Base-by-base conservation (phyloP, 2,888 invertebrate genomes). In the Thymelicus acteon region DNA sequence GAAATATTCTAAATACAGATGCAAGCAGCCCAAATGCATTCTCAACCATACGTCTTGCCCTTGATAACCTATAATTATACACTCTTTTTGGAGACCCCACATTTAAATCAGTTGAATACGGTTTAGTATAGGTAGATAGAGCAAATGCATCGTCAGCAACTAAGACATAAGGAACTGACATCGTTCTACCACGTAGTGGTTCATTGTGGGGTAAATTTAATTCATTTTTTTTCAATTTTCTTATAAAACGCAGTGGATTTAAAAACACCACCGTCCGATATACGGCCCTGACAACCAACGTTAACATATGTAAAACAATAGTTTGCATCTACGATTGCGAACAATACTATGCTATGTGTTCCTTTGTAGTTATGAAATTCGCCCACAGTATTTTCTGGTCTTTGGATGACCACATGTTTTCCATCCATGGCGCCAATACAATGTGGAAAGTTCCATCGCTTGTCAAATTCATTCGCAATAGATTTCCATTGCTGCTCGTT, bases 231-330 rank as follows among this genome's bases (percentile, higher is more conserved):
- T 62, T 67, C 15, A 47, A 71, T 67, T 54, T 67, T 71, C 58
- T 61, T 67, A 67, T 67, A 67, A 62, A 71, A 67, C 61, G 66
- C 37, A 71, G 66, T 52, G 60, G 40, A 48, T 63, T 57, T 57
- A 70, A 37, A 63, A 48, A 79, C 76, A 57, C 77, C 79, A 61
- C 78, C 80, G 72, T 80, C 78, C 47, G 74, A 77, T 71, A 79
- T 77, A 63, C 80, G 73, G 76, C 78, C 74, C 67, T 74, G 73
- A 67, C 60, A 64, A 49, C 80, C 82, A 74, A 82, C 73, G 64
- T 82, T 76, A 54, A 75, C 77, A 74, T 75, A 79, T 61, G 77
- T 74, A 73, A 83, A 82, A 72, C 73, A 75, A 69, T 80, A 80
- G 65, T 79, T 71, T 60, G 72, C 75, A 67, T 57, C 57, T 31